Percentiles rank a stretch among this genome's conserved stretches.
Evolutionary conservation across 2,888 invertebrate species (phyloP).

Genomic region (Lottia scabra): DNA sequence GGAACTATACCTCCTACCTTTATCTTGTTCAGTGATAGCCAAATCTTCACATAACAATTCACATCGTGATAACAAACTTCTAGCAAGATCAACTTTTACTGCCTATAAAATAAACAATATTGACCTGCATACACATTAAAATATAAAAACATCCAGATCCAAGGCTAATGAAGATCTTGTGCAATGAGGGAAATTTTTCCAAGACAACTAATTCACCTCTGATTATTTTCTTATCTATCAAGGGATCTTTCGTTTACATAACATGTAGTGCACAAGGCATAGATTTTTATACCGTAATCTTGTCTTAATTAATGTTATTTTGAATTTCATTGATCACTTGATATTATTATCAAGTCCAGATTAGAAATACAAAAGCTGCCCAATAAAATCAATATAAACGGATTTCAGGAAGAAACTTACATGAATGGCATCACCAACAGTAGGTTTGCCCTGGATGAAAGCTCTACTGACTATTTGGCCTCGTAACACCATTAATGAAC

Average conservation of each 20-base stretch:
- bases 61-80: slow-evolving; percentile 86
- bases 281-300: no score
- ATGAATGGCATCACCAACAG: slow-evolving; percentile 78
- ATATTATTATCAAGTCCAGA: no score
- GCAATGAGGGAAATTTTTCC: not conserved
- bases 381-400: no score
- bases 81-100: slow-evolving; percentile 84
- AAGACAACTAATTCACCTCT: no score
- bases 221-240: no score
- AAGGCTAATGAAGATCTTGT: not conserved
- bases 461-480: slow-evolving; percentile 82
- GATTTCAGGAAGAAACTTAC: slow-evolving; percentile 37
- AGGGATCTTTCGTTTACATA: no score
- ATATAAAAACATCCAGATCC: not conserved
- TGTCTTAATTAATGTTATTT: no score
- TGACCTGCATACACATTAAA: not conserved
- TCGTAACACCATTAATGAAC: slow-evolving; percentile 77
- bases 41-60: slow-evolving; percentile 94
- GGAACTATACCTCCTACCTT: slow-evolving; percentile 42
- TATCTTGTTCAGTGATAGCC: slow-evolving; percentile 80
- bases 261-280: no score
- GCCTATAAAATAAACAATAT: slow-evolving; percentile 69
- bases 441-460: slow-evolving; percentile 83
- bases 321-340: no score
- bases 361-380: no score